Base-by-base conservation (phyloP, 2,888 invertebrate genomes). In the Drosophila antonietae region DNA sequence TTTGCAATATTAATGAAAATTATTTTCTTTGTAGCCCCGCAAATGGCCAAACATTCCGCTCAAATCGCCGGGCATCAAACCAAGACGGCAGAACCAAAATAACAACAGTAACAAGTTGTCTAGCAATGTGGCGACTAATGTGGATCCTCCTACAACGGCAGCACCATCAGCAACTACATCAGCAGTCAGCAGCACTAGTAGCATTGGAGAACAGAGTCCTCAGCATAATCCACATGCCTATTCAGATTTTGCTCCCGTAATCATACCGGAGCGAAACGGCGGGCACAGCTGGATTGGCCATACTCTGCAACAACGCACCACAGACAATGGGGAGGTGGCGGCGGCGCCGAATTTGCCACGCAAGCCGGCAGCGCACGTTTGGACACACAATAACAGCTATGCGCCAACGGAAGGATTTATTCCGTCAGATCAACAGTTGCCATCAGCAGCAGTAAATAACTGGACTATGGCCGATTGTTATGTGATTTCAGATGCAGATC, bases 11-110 rank as follows among this genome's bases (percentile, higher is more conserved):
- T 20, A 39, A 3, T 28, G 18, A 12, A 46, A n/a, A 23, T 12
- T 1, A 66, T 52, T 61, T 33, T 67, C 37, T 37, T 18, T 66
- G 5, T 78, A 86, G 97, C 95, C 97, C 0, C 95, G 98, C 41
- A 96, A 95, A 92, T 97, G 97, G 96, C 97, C 97, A 3, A 96
- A 97, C 62, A 94, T 97, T 87, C 95, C 96, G 61, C 93, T 98
- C 80, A 98, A 98, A 93, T 97, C 96, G 41, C 97, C 97, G 0
- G 97, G 97, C 7, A 97, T 98, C 82, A 98, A 98, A 92, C 95
- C 97, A 52, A 78, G 92, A 80, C 86, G 92, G 39, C 93, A 94
- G 77, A 93, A 94, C 78, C 93, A 90, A 61, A 91, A 77, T 69
- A 92, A 88, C 72, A 90, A 86, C 75, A 91, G 81, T 79, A 91